These are phyloP conservation scores for Heliconius ethilla DNA, from an alignment of 2,888 invertebrate species.

Conservation along the genomic window DNA sequence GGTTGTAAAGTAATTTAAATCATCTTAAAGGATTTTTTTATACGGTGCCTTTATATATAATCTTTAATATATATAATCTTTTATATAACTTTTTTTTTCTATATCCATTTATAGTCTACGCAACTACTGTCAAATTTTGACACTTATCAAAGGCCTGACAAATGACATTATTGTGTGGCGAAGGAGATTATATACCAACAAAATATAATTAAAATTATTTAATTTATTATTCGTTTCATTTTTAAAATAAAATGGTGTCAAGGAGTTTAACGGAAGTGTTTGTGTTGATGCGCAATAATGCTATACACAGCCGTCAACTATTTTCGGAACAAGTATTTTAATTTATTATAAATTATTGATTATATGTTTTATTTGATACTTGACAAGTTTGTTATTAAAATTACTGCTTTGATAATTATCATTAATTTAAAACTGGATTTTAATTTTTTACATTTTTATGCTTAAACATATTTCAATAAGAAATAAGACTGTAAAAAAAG, in stretches of 20 bases:
- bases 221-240: slow-evolving; percentile 25
- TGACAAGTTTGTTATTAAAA: background rate
- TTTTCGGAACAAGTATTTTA: slow-evolving; percentile 84
- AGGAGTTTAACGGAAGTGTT: slow-evolving; percentile 96
- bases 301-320: slow-evolving; percentile 94
- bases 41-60: too few relatives aligned
- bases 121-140: slow-evolving; percentile 2
- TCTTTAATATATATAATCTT: too few relatives aligned
- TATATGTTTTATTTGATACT: background rate
- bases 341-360: slow-evolving; percentile 33
- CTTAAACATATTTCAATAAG: background rate
- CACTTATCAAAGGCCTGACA: background rate
- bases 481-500: background rate
- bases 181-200: slow-evolving; percentile 14
- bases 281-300: slow-evolving; percentile 97
- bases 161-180: slow-evolving; percentile 18
- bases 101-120: background rate
- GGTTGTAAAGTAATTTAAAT: too few relatives aligned
- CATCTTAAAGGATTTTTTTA: too few relatives aligned
- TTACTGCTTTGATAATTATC: background rate
- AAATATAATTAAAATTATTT: slow-evolving; percentile 2
- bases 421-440: background rate
- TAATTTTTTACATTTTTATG: background rate
- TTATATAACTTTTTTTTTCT: background rate
- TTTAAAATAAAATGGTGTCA: slow-evolving; percentile 85